Conservation (phyloP, 2,113 vertebrate species). For the Prolemur simus region DNA sequence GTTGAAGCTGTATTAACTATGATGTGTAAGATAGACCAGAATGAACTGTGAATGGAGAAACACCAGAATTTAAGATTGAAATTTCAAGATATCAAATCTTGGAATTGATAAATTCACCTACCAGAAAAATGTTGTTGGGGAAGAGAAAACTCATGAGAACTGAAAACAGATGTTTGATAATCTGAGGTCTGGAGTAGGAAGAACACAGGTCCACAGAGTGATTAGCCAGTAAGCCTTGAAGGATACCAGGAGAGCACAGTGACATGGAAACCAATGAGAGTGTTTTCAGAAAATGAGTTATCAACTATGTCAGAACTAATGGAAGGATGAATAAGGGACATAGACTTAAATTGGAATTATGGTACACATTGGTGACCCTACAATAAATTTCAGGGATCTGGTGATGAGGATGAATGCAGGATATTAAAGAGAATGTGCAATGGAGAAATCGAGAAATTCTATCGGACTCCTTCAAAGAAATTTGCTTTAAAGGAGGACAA, state of each 20-base stretch:
- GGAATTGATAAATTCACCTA: neutral
- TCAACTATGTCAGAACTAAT: neutral
- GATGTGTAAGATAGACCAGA: neutral
- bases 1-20: neutral
- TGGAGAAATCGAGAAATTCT: neutral
- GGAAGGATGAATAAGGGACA: neutral
- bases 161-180: neutral
- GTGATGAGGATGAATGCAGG: neutral
- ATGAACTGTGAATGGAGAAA: neutral
- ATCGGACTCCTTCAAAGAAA: neutral
- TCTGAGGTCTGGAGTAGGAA: neutral
- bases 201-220: neutral
- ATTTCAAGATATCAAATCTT: neutral
- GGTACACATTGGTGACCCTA: neutral
- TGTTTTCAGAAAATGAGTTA: neutral
- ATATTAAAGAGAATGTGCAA: neutral
- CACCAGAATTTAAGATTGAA: neutral
- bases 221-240: neutral
- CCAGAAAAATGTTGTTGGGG: neutral
- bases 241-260: too few relatives aligned
- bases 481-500: neutral
- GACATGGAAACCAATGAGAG: neutral
- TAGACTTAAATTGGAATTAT: neutral
- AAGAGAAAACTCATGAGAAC: neutral
- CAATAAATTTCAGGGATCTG: neutral